phyloP scores from a whole-genome alignment of 2,888 invertebrate genomes.

The Latheticus oryzae region DNA sequence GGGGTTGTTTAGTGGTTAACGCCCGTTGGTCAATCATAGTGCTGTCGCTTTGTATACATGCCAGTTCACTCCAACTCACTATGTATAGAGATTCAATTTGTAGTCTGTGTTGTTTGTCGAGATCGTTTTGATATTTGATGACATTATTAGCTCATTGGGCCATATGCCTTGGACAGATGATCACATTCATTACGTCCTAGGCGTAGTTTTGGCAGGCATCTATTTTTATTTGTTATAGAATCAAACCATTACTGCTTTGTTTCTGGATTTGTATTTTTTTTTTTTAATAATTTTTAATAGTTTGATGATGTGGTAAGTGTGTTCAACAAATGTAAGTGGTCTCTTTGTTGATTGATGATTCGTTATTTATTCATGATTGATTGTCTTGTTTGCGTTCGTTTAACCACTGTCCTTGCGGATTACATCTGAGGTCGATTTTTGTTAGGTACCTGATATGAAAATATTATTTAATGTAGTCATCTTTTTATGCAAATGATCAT shows the following conservation, averaged over 20 bases:
- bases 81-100: slow-evolving; percentile 43
- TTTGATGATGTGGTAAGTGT: too few relatives aligned
- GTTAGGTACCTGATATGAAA: slow-evolving; percentile 17
- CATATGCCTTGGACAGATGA: slow-evolving; percentile 25
- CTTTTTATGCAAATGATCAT: slow-evolving; percentile 16
- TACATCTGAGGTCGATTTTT: slow-evolving; percentile 14
- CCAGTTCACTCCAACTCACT: slow-evolving; percentile 50
- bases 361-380: slow-evolving; percentile 18
- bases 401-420: slow-evolving; percentile 23
- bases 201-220: slow-evolving; percentile 3
- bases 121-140: slow-evolving; percentile 16
- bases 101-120: slow-evolving; percentile 5
- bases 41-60: slow-evolving; percentile 50
- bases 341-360: slow-evolving; percentile 14
- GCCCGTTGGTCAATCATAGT: slow-evolving; percentile 52
- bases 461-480: slow-evolving; percentile 19
- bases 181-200: slow-evolving; percentile 9
- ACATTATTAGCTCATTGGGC: too few relatives aligned
- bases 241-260: too few relatives aligned
- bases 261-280: too few relatives aligned
- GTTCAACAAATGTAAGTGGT: slow-evolving; percentile 11
- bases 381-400: slow-evolving; percentile 13
- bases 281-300: too few relatives aligned
- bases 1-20: slow-evolving; percentile 40
- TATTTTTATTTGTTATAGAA: too few relatives aligned